A percentile compares a stretch with the other conserved stretches of the same genome.
phyloP scores from a whole-genome alignment of 2,113 vertebrate species.

The Stomatorhinus ivindoensis region DNA sequence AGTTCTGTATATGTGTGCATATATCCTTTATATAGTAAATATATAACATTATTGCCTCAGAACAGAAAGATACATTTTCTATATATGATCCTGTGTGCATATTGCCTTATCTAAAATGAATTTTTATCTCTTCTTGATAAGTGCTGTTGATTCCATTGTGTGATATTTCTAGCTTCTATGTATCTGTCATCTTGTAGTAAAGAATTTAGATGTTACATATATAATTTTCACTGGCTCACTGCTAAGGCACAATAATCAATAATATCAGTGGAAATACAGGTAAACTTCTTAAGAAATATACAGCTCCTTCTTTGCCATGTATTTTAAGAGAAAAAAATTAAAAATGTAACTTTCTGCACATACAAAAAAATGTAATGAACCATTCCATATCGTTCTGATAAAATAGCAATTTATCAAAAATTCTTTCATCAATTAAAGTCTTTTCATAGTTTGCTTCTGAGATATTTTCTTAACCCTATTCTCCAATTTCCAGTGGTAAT shows the following conservation, averaged over 20 bases:
- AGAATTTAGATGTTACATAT: neutral
- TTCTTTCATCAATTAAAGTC: neutral
- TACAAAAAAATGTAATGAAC: neutral
- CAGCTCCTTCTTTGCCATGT: neutral
- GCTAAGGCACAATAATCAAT: neutral
- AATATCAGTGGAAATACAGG: neutral
- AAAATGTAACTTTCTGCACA: neutral
- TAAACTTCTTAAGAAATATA: neutral
- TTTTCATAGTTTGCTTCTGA: neutral
- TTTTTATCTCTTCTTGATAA: neutral
- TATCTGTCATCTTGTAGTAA: neutral
- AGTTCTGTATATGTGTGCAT: neutral
- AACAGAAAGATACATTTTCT: neutral
- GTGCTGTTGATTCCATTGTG: neutral
- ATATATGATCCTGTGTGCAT: neutral
- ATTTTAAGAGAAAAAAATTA: neutral
- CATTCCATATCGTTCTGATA: neutral
- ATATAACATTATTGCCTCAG: neutral
- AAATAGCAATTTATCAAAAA: neutral
- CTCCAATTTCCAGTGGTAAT: neutral
- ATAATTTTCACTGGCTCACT: neutral
- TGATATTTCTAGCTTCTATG: neutral
- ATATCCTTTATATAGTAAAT: neutral
- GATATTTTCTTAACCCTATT: neutral
- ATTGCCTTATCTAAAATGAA: neutral